Evolutionary conservation across 1,140 invertebrate species (phyloP), one percentile per base, ranked within the genome.

Genomic region (Luehdorfia chinensis): DNA sequence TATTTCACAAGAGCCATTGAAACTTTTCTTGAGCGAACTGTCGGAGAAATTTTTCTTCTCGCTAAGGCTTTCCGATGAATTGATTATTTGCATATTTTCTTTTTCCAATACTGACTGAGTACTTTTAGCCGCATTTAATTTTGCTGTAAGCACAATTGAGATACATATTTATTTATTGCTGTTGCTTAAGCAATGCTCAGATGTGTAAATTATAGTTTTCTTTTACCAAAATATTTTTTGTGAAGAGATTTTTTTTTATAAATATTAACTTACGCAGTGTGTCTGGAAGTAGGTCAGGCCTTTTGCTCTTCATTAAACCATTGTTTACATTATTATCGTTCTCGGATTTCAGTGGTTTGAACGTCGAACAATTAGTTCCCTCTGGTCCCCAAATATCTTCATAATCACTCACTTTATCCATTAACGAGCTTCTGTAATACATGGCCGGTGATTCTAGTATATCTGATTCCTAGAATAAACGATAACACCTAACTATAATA

Each of bases 371-470:
- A 19, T 90, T 90, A 71, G 90, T 71, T 75, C 88, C 65, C 84
- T 95, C 91, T 31, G 90, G 92, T 23, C 91, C 92, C 96, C 96
- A 98, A 52, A 98, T 93, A 74, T 98, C 96, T 85, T 98, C 96
- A 75, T 98, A 98, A 84, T 98, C 96, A 48, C 95, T 97, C 13
- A 95, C 92, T 87, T 97, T 97, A 72, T 98, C 96, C 31, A 94
- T 93, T 4, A 97, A 87, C 3, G 93, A 94, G 73, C 95, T 96
- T 49, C 93, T 89, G 64, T 95, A 96, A 74, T 97, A 97, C 8
- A 92, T 87, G 46, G 90, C 89, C n/a, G 92, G 91, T 13, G 93
- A 94, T 71, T 96, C 94, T 28, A 95, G 78, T 36, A 96, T 95
- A 72, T 96, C 94, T 4, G 94, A 95, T 66, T 96, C 94, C 77